phyloP scores from a whole-genome alignment of 2,888 invertebrate species.

The Dermolepida albohirtum region DNA sequence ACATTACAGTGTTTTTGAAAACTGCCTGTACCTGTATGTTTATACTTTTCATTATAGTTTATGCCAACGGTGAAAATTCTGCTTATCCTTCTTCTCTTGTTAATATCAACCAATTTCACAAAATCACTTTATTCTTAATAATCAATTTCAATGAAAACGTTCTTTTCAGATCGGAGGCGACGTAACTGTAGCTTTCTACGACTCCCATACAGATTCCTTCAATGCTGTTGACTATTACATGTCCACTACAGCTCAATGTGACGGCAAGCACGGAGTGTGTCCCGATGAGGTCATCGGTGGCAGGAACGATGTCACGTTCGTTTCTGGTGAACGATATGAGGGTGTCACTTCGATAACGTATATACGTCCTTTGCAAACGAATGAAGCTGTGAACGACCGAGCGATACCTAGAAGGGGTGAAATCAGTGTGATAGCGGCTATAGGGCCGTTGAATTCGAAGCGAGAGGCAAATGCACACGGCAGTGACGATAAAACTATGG shows the following conservation, averaged over 20 bases:
- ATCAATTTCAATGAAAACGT: no score
- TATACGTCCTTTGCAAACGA: slow-evolving; percentile 80
- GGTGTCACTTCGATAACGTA: slow-evolving; percentile 86
- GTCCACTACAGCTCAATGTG: slow-evolving; percentile 84
- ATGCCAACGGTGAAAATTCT: no score
- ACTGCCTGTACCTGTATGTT: no score
- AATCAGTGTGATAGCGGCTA: slow-evolving; percentile 84
- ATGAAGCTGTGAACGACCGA: slow-evolving; percentile 78
- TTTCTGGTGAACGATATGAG: slow-evolving; percentile 81
- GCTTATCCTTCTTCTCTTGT: no score
- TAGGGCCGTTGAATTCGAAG: slow-evolving; percentile 83
- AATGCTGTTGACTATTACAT: slow-evolving; percentile 88
- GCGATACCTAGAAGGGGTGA: slow-evolving; percentile 76
- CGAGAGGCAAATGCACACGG: slow-evolving; percentile 89
- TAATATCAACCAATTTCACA: no score
- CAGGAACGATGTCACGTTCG: slow-evolving; percentile 79
- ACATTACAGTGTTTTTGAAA: no score
- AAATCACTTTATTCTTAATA: no score
- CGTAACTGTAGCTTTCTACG: slow-evolving; percentile 84
- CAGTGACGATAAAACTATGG: slow-evolving; percentile 76
- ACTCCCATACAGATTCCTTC: slow-evolving; percentile 71
- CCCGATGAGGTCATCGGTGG: slow-evolving; percentile 87
- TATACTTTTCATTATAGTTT: no score
- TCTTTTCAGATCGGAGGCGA: slow-evolving; percentile 74
- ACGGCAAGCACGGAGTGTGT: slow-evolving; percentile 86